phyloP scores from a whole-genome alignment of 2,888 invertebrate species.

The Choristoneura rosaceana region DNA sequence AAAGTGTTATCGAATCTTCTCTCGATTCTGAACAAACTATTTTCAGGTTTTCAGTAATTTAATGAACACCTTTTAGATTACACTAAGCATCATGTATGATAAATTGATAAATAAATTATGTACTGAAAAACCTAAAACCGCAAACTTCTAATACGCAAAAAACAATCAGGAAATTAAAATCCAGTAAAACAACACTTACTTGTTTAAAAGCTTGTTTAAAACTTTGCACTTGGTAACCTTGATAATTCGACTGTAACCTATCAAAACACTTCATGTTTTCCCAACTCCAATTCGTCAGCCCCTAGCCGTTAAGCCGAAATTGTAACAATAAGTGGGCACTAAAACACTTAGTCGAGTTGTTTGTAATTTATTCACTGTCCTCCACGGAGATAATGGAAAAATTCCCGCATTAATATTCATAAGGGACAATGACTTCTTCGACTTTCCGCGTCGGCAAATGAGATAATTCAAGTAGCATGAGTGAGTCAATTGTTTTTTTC shows the following conservation, averaged over 20 bases:
- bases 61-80: no score
- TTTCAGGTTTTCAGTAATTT: no score
- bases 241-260: not conserved
- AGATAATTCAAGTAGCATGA: not conserved
- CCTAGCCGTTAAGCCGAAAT: conserved; percentile 9
- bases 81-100: no score
- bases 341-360: conserved; percentile 59
- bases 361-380: conserved; percentile 64
- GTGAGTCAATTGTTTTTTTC: not conserved
- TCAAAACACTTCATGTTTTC: conserved; percentile 15
- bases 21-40: no score
- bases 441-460: conserved; percentile 44
- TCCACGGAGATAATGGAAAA: conserved; percentile 70
- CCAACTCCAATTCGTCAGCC: conserved; percentile 4
- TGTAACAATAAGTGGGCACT: conserved; percentile 41
- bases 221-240: not conserved
- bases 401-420: conserved; percentile 73
- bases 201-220: not conserved
- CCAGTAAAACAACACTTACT: no score
- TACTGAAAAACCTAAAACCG: no score
- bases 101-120: no score
- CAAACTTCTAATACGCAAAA: no score
- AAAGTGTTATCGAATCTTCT: no score
- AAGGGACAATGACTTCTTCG: conserved; percentile 57
- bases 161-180: no score